A percentile compares a stretch with the other conserved stretches of the same genome.
Evolutionary conservation across 2,113 vertebrate genomes (phyloP).

Genomic region (Forbesichthys papilliferus): DNA sequence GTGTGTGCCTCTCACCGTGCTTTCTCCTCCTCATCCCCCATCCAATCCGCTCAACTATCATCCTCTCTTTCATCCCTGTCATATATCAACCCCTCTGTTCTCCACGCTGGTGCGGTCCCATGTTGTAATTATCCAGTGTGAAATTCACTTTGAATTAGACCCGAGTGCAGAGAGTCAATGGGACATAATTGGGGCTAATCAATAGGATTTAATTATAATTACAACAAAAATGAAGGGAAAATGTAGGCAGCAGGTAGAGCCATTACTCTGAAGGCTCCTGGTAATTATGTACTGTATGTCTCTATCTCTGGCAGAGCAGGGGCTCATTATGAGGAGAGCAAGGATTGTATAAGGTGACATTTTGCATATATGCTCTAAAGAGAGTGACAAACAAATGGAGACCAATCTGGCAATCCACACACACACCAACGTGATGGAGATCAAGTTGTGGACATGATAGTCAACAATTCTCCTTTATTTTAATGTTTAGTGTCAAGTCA

Average conservation of each 20-base stretch:
- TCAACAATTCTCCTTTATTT: no score
- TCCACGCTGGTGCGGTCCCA: neutral
- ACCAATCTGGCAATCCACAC: no score
- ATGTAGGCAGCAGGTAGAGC: slow-evolving; percentile 12
- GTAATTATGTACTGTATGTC: slow-evolving; percentile 18
- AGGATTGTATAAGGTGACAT: no score
- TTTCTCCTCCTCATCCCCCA: neutral
- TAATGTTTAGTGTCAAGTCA: no score
- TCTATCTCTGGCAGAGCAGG: neutral
- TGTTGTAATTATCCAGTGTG: slow-evolving; percentile 30
- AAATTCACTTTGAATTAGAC: slow-evolving; percentile 28
- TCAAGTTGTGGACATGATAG: no score
- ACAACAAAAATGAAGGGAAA: slow-evolving; percentile 18
- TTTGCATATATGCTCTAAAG: neutral
- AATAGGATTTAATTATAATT: slow-evolving; percentile 64
- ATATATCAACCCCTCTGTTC: neutral
- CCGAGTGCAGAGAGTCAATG: slow-evolving; percentile 37
- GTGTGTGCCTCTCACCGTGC: neutral
- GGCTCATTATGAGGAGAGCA: no score
- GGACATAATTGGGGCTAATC: slow-evolving; percentile 56
- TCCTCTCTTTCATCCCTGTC: neutral
- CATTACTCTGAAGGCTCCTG: slow-evolving; percentile 23
- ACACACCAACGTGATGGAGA: no score
- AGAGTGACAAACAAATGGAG: neutral
- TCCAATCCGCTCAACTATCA: neutral